Conservation (phyloP, 2,888 invertebrate genomes). For the Epistrophella euchroma region DNA sequence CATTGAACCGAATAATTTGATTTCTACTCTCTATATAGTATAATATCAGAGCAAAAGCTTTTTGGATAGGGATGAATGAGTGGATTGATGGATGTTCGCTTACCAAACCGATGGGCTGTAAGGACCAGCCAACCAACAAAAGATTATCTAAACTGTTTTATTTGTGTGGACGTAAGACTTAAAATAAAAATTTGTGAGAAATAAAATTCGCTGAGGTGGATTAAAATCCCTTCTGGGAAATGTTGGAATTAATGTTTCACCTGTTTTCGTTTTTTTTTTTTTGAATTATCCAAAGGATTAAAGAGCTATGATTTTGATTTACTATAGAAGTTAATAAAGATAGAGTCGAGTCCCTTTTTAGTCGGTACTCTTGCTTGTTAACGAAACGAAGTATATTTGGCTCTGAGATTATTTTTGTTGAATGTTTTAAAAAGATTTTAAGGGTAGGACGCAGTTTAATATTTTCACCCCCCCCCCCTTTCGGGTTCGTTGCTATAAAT, state of each 20-base stretch:
- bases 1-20: constrained; percentile 83
- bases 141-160: constrained; percentile 71
- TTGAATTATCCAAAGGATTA: constrained; percentile 4
- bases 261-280: constrained; percentile 25
- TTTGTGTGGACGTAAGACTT: constrained; percentile 69
- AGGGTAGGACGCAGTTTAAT: too few species aligned
- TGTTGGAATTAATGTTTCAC: constrained; percentile 31
- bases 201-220: constrained; percentile 46
- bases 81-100: constrained; percentile 75
- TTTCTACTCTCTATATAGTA: constrained; percentile 77
- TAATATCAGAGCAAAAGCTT: constrained; percentile 30
- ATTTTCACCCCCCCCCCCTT: too few species aligned
- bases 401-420: too few species aligned
- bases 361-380: background rate
- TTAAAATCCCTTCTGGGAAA: constrained; percentile 29
- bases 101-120: constrained; percentile 71
- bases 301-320: constrained; percentile 11
- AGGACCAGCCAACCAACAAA: constrained; percentile 72
- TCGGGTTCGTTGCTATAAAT: too few species aligned
- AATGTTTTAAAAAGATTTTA: too few species aligned
- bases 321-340: constrained; percentile 2
- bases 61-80: constrained; percentile 64
- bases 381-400: background rate
- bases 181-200: constrained; percentile 22
- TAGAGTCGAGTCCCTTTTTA: background rate